Evolutionary conservation across 2,113 vertebrate species (phyloP).

Genomic region (Cisticola juncidis): DNA sequence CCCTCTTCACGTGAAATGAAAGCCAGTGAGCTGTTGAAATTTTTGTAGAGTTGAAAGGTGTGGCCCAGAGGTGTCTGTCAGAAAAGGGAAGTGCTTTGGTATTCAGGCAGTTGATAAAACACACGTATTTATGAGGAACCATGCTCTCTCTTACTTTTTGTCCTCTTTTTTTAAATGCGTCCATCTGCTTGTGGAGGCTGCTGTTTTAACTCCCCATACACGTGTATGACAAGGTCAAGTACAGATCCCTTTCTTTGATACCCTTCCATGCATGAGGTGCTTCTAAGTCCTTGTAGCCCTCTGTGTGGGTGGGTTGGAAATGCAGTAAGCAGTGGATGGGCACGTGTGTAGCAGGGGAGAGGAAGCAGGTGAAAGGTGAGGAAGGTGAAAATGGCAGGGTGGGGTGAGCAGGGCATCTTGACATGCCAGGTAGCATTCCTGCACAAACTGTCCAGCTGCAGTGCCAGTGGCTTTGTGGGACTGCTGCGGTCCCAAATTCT

Average conservation of each 20-base stretch:
- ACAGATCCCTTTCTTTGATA: neutral
- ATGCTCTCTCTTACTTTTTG: neutral
- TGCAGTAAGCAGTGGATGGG: neutral
- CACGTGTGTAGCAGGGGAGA: fast-evolving
- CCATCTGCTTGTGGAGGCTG: neutral
- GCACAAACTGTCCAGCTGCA: neutral
- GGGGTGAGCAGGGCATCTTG: fast-evolving
- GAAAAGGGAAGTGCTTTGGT: neutral
- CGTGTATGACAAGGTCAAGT: neutral
- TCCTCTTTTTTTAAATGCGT: neutral
- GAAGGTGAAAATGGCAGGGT: neutral
- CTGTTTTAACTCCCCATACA: neutral
- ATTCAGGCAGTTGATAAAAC: neutral
- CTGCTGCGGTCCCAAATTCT: neutral
- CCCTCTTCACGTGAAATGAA: neutral
- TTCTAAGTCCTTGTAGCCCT: neutral
- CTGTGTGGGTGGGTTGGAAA: neutral
- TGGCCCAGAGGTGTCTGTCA: neutral
- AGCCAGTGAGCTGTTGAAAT: neutral
- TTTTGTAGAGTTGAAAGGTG: neutral
- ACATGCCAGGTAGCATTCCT: neutral
- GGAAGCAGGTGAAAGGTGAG: neutral
- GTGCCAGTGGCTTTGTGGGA: neutral
- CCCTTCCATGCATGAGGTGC: neutral
- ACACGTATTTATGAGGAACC: neutral